Conservation (phyloP, 1,140 invertebrate genomes). For the Calycopis cecrops region DNA sequence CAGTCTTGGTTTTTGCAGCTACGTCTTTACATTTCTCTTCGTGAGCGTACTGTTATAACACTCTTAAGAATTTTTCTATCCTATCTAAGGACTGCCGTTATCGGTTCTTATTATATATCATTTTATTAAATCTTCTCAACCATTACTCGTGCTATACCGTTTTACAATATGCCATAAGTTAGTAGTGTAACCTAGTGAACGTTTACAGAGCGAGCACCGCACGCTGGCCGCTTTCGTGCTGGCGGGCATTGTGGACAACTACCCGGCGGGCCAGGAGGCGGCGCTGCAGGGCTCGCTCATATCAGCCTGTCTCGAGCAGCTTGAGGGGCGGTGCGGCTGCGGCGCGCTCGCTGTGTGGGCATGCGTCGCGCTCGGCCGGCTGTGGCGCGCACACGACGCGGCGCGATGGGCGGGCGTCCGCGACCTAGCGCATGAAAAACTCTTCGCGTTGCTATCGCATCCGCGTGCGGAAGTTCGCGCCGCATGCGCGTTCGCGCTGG, state of each 20-base stretch:
- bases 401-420: conserved; percentile 96
- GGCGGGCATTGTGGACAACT: conserved; percentile 93
- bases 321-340: conserved; percentile 77
- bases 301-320: conserved; percentile 91
- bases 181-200: too few species aligned
- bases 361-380: conserved; percentile 92
- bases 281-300: conserved; percentile 89
- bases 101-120: too few species aligned
- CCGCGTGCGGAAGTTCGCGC: conserved; percentile 92
- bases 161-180: too few species aligned
- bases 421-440: conserved; percentile 96
- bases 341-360: conserved; percentile 90
- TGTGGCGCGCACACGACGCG: conserved; percentile 95
- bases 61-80: too few species aligned
- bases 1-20: too few species aligned
- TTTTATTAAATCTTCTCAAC: too few species aligned
- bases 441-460: conserved; percentile 87
- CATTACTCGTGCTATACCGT: too few species aligned
- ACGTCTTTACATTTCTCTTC: too few species aligned
- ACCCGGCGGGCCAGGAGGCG: conserved; percentile 89
- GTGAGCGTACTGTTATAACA: too few species aligned
- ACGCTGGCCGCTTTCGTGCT: conserved; percentile 95
- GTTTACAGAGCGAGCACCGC: conserved; percentile 84
- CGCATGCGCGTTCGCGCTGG: conserved; percentile 93
- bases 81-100: too few species aligned